Evolutionary conservation across 2,888 invertebrate genomes (phyloP).

Genomic region (Drosophila affinis): DNA sequence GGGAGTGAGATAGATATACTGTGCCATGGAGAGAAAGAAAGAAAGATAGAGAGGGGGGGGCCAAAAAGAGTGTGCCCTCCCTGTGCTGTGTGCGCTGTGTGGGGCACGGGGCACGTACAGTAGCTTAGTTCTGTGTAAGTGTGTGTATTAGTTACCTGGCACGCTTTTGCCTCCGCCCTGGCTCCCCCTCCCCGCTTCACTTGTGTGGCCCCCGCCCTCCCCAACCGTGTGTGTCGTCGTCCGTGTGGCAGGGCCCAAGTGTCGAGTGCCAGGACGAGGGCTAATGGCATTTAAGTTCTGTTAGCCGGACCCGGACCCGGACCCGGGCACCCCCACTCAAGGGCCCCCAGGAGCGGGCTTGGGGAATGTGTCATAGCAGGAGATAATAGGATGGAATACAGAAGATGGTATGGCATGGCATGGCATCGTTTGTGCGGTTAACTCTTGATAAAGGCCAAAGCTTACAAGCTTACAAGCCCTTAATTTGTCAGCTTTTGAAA

Average conservation of each 20-base stretch:
- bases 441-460: not conserved
- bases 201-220: constrained; percentile 9
- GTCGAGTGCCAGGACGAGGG: constrained; percentile 56
- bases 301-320: constrained; percentile 37
- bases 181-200: not conserved
- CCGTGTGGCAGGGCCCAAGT: constrained; percentile 40
- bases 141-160: constrained; percentile 74
- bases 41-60: constrained; percentile 1
- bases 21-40: not conserved
- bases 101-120: constrained; percentile 58
- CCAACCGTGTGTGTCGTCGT: not conserved
- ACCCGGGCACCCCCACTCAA: not conserved
- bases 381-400: constrained; percentile 22
- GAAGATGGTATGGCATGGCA: not conserved
- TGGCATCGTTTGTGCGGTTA: not conserved
- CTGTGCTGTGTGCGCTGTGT: constrained; percentile 8
- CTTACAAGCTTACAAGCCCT: not conserved
- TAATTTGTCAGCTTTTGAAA: not conserved
- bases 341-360: constrained; percentile 20
- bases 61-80: not conserved
- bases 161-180: constrained; percentile 61
- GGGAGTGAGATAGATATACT: constrained; percentile 1
- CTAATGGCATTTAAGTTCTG: constrained; percentile 79
- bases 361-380: constrained; percentile 14
- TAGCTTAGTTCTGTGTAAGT: constrained; percentile 59